phyloP scores from a whole-genome alignment of 1,140 invertebrate species.

The Drosophila orosa region DNA sequence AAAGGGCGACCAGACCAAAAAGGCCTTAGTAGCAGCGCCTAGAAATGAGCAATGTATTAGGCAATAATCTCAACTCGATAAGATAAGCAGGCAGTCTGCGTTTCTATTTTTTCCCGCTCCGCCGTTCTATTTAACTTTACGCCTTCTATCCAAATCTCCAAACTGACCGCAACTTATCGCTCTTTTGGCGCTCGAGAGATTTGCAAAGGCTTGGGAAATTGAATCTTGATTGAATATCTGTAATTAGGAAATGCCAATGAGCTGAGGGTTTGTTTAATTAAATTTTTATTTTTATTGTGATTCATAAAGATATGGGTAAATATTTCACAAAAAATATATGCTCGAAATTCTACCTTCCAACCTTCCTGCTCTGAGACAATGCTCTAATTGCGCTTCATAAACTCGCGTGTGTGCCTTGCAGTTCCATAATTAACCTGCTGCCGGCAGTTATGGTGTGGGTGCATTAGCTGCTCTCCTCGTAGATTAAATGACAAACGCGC shows the following conservation, averaged over 20 bases:
- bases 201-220: conserved; percentile 27
- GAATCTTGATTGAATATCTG: conserved; percentile 43
- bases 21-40: conserved; percentile 34
- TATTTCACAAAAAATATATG: background rate
- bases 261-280: conserved; percentile 31
- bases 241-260: conserved; percentile 27
- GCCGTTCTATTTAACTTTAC: background rate
- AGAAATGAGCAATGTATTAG: conserved; percentile 43
- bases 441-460: conserved; percentile 43
- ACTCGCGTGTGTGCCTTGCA: conserved; percentile 26
- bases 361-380: conserved; percentile 2
- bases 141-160: conserved; percentile 20
- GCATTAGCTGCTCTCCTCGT: conserved; percentile 10
- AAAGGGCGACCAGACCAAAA: background rate
- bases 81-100: conserved; percentile 24
- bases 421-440: conserved; percentile 47
- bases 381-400: conserved; percentile 38
- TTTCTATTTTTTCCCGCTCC: conserved; percentile 10
- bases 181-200: conserved; percentile 14
- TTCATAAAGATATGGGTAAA: conserved; percentile 14
- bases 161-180: conserved; percentile 47
- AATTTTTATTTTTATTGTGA: conserved; percentile 14
- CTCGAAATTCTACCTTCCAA: background rate
- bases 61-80: conserved; percentile 52
- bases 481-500: conserved; percentile 53